Evolutionary conservation across 2,113 vertebrate genomes (phyloP), one percentile per base, ranked within the genome.

Genomic region (Hippolais icterina): DNA sequence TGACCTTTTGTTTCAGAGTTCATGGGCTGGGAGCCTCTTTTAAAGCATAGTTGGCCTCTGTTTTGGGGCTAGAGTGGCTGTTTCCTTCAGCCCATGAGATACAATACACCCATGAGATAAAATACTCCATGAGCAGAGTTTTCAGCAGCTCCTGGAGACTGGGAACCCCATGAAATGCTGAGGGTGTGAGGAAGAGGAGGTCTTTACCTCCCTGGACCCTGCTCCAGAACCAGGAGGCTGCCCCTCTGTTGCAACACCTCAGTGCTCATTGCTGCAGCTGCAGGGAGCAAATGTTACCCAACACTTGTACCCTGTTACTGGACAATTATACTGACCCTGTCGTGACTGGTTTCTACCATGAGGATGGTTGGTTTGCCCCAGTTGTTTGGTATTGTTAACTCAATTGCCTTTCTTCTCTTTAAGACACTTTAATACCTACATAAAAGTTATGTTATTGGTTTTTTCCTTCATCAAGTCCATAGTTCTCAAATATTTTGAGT

Each of bases 1-100:
- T 95, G 94, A 97, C 97, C 97, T 95, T 70, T 29, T 46, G 42
- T 64, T 96, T 90, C 89, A 80, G 85, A 90, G 92, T 95, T 97
- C 92, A 81, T 42, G 65, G 42, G 33, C 63, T 8, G 7, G 44
- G 53, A 87, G 50, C 28, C 41, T 87, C 75, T 94, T 86, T 53
- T 59, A 65, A 87, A 91, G 44, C 19, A 29, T 21, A 24, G 83
- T 54, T 95, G 72, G 52, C 59, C 83, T 93, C 75, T 21, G n/a
- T 59, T 50, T 76, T 50, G 59, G 19, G 93, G 47, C 17, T 52
- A 41, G 33, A 83, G 37, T 7, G 33, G 78, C 66, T 87, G 46
- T 63, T 82, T 23, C 12, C 42, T 63, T 79, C 53, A 69, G n/a
- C n/a, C n/a, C n/a, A n/a, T n/a, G n/a, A n/a, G 80, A 42, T 22